These are phyloP conservation scores for Falco rusticolus DNA, from an alignment of 2,797 vertebrate genomes.

Conservation along the genomic window DNA sequence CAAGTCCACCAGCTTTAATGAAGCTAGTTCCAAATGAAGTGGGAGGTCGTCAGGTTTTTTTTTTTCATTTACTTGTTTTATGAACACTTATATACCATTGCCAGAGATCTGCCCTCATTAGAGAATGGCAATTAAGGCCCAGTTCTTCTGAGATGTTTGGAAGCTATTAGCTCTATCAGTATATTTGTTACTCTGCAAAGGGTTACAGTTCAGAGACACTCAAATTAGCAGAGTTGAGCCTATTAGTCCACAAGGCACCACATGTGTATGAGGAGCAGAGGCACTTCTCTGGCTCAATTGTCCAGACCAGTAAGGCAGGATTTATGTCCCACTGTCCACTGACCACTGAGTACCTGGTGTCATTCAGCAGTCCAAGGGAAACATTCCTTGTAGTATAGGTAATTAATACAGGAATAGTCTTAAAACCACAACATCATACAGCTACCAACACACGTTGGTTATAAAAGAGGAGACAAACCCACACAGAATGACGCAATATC, in stretches of 20 bases:
- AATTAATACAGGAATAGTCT: not conserved
- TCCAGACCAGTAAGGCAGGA: not conserved
- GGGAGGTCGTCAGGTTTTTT: not conserved
- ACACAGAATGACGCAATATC: not conserved
- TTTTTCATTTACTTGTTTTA: not conserved
- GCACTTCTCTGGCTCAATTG: not conserved
- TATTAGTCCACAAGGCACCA: rapidly evolving
- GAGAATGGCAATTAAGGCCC: not conserved
- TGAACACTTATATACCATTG: rapidly evolving
- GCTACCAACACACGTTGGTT: not conserved
- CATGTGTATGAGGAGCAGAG: not conserved
- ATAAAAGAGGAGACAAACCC: not conserved
- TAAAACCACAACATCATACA: not conserved
- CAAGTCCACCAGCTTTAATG: not conserved
- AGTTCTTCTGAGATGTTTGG: not conserved
- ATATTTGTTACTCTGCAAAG: not conserved
- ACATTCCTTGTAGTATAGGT: not conserved
- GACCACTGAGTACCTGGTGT: not conserved
- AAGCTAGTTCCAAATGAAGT: not conserved
- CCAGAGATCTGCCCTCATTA: not conserved
- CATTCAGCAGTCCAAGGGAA: not conserved
- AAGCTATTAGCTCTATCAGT: not conserved
- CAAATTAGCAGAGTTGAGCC: not conserved
- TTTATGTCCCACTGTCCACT: not conserved
- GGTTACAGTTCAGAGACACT: not conserved